These are phyloP conservation scores for Hemichromis elongatus DNA, from an alignment of 2,113 vertebrate species.

Conservation along the genomic window DNA sequence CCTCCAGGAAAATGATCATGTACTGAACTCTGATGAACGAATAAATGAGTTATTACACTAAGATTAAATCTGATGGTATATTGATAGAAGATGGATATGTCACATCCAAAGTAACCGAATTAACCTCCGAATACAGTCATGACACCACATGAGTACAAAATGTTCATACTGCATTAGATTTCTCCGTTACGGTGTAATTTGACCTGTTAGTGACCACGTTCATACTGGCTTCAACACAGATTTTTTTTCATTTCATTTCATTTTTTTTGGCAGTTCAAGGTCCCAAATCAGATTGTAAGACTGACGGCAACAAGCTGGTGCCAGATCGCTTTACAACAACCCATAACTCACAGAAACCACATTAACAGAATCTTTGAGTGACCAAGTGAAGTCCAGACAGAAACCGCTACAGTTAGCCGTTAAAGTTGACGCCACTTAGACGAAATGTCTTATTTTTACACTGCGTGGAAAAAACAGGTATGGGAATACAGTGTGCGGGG, in stretches of 20 bases:
- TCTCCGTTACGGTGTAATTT: background rate
- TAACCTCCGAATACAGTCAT: background rate
- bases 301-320: background rate
- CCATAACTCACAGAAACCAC: slow-evolving; percentile 20
- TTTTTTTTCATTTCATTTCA: no score
- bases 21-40: background rate
- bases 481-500: background rate
- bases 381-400: background rate
- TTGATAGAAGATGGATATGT: slow-evolving; percentile 1
- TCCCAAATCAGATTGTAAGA: slow-evolving; percentile 8
- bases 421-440: background rate
- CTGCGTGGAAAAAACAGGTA: background rate
- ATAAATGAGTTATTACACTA: background rate
- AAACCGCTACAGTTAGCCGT: background rate
- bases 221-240: background rate
- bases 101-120: slow-evolving; percentile 2
- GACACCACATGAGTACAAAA: background rate
- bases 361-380: background rate
- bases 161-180: background rate
- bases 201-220: background rate
- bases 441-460: background rate
- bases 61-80: slow-evolving; percentile 11
- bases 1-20: background rate
- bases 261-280: slow-evolving; percentile 44
- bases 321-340: slow-evolving; percentile 24